These are phyloP conservation scores for Chesias legatella DNA, from an alignment of 2,888 invertebrate genomes.

Conservation along the genomic window DNA sequence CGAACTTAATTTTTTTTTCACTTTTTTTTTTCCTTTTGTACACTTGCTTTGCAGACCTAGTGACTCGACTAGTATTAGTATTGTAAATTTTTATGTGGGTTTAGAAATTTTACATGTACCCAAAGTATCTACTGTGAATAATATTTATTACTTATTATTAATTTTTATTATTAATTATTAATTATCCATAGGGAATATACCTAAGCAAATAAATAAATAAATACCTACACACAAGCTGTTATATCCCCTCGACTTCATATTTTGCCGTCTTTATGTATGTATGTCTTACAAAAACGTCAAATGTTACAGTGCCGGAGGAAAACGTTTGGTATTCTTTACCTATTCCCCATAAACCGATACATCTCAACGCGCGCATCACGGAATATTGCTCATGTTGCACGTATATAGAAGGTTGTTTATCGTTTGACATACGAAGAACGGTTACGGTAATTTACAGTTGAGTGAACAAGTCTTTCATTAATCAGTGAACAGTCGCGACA, in stretches of 20 bases:
- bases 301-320: slow-evolving; percentile 77
- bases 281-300: slow-evolving; percentile 77
- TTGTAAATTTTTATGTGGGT: no score
- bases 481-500: slow-evolving; percentile 77
- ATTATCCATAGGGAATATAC: no score
- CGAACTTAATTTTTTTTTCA: no score
- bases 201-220: slow-evolving; percentile 7
- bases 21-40: no score
- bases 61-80: no score
- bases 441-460: slow-evolving; percentile 56
- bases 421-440: slow-evolving; percentile 1
- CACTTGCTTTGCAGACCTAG: no score
- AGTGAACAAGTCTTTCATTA: slow-evolving; percentile 73
- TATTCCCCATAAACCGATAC: slow-evolving; percentile 21
- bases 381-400: slow-evolving; percentile 18
- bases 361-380: slow-evolving; percentile 16
- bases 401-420: slow-evolving; percentile 18
- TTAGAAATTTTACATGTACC: no score
- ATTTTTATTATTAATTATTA: no score
- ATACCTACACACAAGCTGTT: slow-evolving; percentile 25
- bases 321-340: slow-evolving; percentile 73
- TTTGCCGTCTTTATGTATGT: slow-evolving; percentile 69
- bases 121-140: no score
- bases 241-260: slow-evolving; percentile 55
- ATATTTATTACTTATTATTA: no score